Evolutionary conservation across 2,113 vertebrate species (phyloP).

Genomic region (Clarias batrachus): DNA sequence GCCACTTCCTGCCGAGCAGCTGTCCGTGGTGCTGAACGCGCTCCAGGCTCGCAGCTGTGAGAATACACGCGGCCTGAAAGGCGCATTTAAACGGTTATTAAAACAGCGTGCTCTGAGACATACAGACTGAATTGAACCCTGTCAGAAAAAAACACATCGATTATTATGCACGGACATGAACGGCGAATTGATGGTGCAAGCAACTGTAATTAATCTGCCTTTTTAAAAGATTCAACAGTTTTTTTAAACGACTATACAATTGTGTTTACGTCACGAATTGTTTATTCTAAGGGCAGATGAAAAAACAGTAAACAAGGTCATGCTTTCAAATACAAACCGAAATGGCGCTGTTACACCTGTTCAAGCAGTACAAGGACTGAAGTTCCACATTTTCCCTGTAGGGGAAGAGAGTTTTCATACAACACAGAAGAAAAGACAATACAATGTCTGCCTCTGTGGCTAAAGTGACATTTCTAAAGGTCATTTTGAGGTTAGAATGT

Average conservation of each 20-base stretch:
- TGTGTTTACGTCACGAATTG: neutral
- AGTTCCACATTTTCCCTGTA: slow-evolving; percentile 19
- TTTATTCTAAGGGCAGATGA: neutral
- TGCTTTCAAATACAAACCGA: slow-evolving; percentile 22
- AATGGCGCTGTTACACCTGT: slow-evolving; percentile 21
- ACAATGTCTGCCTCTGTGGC: slow-evolving; percentile 5
- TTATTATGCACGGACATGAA: too few relatives aligned
- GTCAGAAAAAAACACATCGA: neutral
- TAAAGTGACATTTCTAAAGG: slow-evolving; percentile 34
- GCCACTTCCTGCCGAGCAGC: slow-evolving; percentile 60
- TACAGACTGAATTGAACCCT: neutral
- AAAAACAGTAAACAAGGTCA: slow-evolving; percentile 27
- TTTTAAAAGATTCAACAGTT: neutral
- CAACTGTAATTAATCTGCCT: neutral
- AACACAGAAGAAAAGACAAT: neutral
- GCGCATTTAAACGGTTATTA: neutral
- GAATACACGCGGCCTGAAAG: neutral
- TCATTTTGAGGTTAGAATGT: slow-evolving; percentile 21
- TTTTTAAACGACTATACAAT: neutral
- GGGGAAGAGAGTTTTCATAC: slow-evolving; percentile 8
- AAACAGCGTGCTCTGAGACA: neutral
- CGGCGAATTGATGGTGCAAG: neutral
- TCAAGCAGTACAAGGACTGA: slow-evolving; percentile 3
- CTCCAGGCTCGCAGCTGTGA: slow-evolving; percentile 20
- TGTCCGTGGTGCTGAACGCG: slow-evolving; percentile 76